Base-by-base conservation (phyloP, 2,888 invertebrate species). In the Hirtodrosophila trivittata region DNA sequence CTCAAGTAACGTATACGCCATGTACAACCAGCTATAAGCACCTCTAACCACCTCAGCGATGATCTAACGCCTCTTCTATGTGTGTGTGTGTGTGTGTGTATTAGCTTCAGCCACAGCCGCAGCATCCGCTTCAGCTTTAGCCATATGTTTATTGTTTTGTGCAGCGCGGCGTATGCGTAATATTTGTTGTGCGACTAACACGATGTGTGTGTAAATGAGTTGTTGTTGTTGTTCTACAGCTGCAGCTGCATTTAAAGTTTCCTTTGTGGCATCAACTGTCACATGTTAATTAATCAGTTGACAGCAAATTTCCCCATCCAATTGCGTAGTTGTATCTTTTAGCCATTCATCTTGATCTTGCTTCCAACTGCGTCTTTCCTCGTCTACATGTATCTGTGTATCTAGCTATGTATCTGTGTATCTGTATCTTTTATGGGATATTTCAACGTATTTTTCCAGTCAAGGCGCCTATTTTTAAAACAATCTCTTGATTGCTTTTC, bases 1-100 rank as follows among this genome's bases (percentile, higher is more conserved):
- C 70, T 81, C 73, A 81, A 66, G 83, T 82, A 75, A 82, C 67
- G 64, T 66, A 75, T 68, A 72, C 56, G 66, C 54, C 60, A 54
- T 38, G 63, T 50, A 16, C 30, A 25, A 26, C 26, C 47, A 51
- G 14, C 45, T 38, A 26, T n/a, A 14, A 33, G 12, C 30, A 52
- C 26, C n/a, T 30, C 9, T n/a, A 33, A 38, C n/a, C 18, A 6
- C 12, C 21, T 46, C 12, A n/a, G 30, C 21, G 47, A 63, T 63
- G 59, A 62, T 62, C 68, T 72, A 60, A 70, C 60, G 30, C n/a
- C 28, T 21, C n/a, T 10, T 32, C 10, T 41, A 3, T 30, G 13
- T 26, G 12, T 12, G n/a, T 41, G 6, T 13, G 10, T 35, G 12
- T 35, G 12, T 3, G 13, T 35, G 1, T 35, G 26, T 26, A 2